These are phyloP conservation scores for Thermophis baileyi DNA, from an alignment of 2,113 vertebrate species.

Conservation along the genomic window DNA sequence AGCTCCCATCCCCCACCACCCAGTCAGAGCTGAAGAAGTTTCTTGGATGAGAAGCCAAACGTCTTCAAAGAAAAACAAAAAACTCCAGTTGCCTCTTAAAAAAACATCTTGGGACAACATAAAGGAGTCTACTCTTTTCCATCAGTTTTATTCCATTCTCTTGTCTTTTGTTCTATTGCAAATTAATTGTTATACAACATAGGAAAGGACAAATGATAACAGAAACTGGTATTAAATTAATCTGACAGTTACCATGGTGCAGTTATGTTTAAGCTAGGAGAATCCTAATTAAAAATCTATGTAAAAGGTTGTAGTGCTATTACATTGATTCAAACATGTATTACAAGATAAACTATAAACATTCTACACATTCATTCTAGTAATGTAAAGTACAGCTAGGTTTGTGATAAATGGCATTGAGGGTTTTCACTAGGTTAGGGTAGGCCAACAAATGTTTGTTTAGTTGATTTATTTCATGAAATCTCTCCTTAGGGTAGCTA, in stretches of 20 bases:
- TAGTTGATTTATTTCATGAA: constrained; percentile 5
- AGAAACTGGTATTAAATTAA: constrained; percentile 7
- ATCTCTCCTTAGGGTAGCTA: not conserved
- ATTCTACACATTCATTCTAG: not conserved
- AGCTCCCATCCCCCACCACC: no score
- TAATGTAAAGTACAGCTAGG: not conserved
- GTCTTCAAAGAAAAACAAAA: no score
- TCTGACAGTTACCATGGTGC: constrained; percentile 23
- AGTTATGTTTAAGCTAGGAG: not conserved
- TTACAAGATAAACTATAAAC: not conserved
- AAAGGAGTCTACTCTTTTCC: not conserved
- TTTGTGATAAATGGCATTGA: constrained; percentile 1
- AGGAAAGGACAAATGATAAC: constrained; percentile 16
- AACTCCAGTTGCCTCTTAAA: not conserved
- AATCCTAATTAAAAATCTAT: constrained; percentile 10
- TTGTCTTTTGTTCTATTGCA: not conserved
- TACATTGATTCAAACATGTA: not conserved
- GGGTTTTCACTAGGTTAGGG: not conserved
- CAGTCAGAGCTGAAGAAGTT: no score
- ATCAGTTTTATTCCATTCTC: not conserved
- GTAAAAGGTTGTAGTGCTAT: not conserved
- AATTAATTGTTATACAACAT: not conserved
- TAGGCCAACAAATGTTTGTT: not conserved
- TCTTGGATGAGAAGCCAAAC: no score
- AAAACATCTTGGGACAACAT: not conserved